Evolutionary conservation across 1,140 invertebrate species (phyloP), one percentile per base, ranked within the genome.

Genomic region (Drosophila murphyi): DNA sequence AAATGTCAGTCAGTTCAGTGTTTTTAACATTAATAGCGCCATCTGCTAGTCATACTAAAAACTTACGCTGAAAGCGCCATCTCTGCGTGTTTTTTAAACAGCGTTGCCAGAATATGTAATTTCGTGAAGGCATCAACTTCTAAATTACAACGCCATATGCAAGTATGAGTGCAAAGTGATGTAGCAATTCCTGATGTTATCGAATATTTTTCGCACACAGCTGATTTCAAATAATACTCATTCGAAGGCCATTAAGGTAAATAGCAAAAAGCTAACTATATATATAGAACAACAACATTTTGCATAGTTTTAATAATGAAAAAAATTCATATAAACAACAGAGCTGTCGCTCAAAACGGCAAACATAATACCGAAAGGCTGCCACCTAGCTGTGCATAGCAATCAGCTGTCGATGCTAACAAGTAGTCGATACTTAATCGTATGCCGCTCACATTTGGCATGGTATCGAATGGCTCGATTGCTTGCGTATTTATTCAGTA

Each of bases 401-500:
- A 51, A 59, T 41, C 71, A 73, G 71, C 71, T 73, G 71, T 43
- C 5, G n/a, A 8, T 12, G 63, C 55, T 54, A 59, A 60, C 55
- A 72, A 69, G 56, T 73, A 73, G 64, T 61, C 71, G 71, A 73
- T 73, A 69, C 1, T 5, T 35, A 3, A 7, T 61, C 71, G 71
- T 55, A 47, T 39, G 10, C 2, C 32, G n/a, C 31, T 10, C 20
- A 69, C 20, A 41, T 59, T 73, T 73, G 41, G 55, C 71, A 48
- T 55, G 41, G 39, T 55, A 73, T 73, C 71, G 65, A 69, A 69
- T 69, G 32, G 3, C n/a, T 34, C 65, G 71, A 73, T 73, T 35
- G 55, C 39, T 52, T 63, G 60, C 67, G 20, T 72, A 76, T 71
- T 70, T 63, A 59, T 54, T 73, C 64, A 71, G 72, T 71, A 76